A percentile compares a stretch with the other conserved stretches of the same genome.
phyloP scores from a whole-genome alignment of 1,140 invertebrate species.

The Hycleus phaleratus region DNA sequence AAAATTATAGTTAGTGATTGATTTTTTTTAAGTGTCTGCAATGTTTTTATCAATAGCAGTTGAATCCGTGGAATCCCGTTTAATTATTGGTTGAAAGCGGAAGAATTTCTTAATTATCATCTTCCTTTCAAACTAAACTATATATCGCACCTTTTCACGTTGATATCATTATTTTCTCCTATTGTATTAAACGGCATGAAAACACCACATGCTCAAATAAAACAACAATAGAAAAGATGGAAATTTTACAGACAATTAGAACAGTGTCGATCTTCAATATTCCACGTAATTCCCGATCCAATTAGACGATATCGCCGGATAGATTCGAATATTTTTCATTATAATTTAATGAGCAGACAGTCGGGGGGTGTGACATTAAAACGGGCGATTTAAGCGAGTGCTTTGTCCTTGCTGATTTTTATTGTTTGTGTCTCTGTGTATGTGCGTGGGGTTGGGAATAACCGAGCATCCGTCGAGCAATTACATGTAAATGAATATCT shows the following conservation, averaged over 20 bases:
- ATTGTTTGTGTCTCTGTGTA: conserved; percentile 5
- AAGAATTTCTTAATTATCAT: conserved; percentile 28
- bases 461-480: conserved; percentile 27
- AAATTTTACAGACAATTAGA: too few relatives aligned
- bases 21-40: not conserved
- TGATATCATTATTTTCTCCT: conserved; percentile 18
- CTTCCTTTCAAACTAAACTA: conserved; percentile 15
- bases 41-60: conserved; percentile 4
- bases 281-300: too few relatives aligned
- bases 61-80: conserved; percentile 20
- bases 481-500: conserved; percentile 40
- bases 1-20: not conserved
- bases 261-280: too few relatives aligned
- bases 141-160: conserved; percentile 17
- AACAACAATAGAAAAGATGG: too few relatives aligned
- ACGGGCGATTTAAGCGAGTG: too few relatives aligned
- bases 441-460: not conserved
- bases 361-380: too few relatives aligned
- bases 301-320: too few relatives aligned
- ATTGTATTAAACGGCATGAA: not conserved
- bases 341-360: too few relatives aligned
- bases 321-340: too few relatives aligned
- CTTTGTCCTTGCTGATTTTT: conserved; percentile 17
- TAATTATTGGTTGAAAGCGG: conserved; percentile 23
- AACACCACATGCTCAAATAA: too few relatives aligned